phyloP scores from a whole-genome alignment of 2,113 vertebrate species.

The Riparia riparia region DNA sequence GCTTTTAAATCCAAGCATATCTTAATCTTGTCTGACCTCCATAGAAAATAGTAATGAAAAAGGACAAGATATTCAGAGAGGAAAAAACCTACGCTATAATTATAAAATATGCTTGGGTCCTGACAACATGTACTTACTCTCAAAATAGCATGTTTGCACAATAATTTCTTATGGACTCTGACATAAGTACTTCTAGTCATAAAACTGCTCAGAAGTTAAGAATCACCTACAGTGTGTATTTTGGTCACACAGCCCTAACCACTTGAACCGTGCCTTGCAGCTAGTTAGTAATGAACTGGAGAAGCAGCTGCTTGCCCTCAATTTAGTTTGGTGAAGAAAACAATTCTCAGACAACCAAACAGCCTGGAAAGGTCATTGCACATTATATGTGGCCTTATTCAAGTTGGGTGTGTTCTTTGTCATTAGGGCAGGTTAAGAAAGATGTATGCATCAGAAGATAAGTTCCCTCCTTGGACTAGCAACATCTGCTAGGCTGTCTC shows the following conservation, averaged over 20 bases:
- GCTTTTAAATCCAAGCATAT: not conserved
- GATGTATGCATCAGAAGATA: not conserved
- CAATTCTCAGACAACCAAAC: not conserved
- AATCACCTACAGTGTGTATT: not conserved
- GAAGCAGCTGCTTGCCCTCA: not conserved
- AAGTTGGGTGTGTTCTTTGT: not conserved
- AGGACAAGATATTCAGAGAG: not conserved
- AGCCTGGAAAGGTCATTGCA: not conserved
- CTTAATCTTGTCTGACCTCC: not conserved
- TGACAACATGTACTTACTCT: not conserved
- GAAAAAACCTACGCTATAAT: not conserved
- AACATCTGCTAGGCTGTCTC: not conserved
- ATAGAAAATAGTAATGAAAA: not conserved
- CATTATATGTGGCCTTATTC: rapidly evolving
- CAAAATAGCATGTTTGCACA: not conserved
- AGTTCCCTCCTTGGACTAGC: not conserved
- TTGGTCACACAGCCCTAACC: not conserved
- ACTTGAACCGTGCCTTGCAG: not conserved
- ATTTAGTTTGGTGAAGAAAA: not conserved
- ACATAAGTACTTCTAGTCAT: not conserved
- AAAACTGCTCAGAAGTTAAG: not conserved
- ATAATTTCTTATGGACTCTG: not conserved
- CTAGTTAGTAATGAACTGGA: not conserved
- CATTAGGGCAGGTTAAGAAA: not conserved
- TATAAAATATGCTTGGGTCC: not conserved